Conservation (phyloP, 2,888 invertebrate species). For the Trachelus iudaicus region DNA sequence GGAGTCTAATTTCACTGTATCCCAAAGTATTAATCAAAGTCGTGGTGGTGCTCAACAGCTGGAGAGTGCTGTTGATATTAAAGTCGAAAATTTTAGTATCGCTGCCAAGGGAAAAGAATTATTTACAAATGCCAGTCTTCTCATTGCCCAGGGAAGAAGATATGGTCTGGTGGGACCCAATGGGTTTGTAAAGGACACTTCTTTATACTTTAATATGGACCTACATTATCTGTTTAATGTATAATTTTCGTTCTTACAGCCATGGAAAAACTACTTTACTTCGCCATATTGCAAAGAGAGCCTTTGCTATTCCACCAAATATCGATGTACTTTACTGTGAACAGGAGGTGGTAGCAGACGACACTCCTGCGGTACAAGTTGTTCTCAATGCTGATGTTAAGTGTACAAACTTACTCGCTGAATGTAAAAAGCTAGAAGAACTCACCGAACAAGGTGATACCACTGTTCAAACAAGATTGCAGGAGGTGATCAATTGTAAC, state of each 20-base stretch:
- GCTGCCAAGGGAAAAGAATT: conserved; percentile 97
- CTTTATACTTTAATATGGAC: not conserved
- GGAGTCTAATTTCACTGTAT: conserved; percentile 95
- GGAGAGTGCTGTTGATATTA: conserved; percentile 97
- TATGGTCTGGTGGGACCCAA: conserved; percentile 99
- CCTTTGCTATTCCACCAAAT: conserved; percentile 93
- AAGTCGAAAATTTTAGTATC: conserved; percentile 98
- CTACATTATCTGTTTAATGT: conserved; percentile 9
- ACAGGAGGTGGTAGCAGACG: conserved; percentile 97
- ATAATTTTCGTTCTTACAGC: conserved; percentile 63
- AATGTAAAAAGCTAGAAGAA: conserved; percentile 85
- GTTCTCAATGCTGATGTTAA: conserved; percentile 94
- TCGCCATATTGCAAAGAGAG: conserved; percentile 90
- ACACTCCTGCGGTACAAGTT: conserved; percentile 91
- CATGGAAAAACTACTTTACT: conserved; percentile 98
- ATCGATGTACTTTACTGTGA: conserved; percentile 98
- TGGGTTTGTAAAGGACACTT: conserved; percentile 71
- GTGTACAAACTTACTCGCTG: conserved; percentile 82
- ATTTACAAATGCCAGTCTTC: conserved; percentile 93
- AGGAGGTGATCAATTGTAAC: conserved; percentile 71
- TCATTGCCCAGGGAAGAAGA: conserved; percentile 92
- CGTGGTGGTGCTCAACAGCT: conserved; percentile 63
- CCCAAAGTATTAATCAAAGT: conserved; percentile 76
- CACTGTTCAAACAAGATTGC: conserved; percentile 80
- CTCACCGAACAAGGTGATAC: conserved; percentile 79